Evolutionary conservation across 1,140 invertebrate genomes (phyloP), one percentile per base, ranked within the genome.

Genomic region (Cotesia vestalis): DNA sequence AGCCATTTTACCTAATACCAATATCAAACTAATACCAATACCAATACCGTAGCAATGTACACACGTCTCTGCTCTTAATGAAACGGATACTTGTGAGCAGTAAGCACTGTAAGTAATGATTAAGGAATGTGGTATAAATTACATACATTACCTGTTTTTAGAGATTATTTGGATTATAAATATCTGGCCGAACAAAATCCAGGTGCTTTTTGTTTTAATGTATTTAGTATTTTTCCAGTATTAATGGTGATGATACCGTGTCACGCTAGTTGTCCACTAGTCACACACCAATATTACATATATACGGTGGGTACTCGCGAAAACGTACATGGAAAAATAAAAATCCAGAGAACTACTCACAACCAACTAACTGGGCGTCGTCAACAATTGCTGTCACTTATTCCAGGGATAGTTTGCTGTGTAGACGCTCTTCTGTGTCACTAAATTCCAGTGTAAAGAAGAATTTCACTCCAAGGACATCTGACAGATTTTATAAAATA

Each of bases 351-450:
- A 71, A 83, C 40, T 46, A 46, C 79, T 82, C 80, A 83, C 81
- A 53, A 80, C 76, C 69, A 83, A 84, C 76, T 66, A 83, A 84
- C 79, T 82, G 82, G 82, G 82, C 82, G 82, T 84, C 80, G 80
- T 83, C 82, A 79, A 74, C 76, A 79, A 75, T 79, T 66, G 69
- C 69, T 73, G 73, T 77, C 75, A 76, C 71, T 46, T 73, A 76
- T 73, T 59, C 57, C 20, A 20, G 20, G 14, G 9, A 17, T 59
- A 20, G 57, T 20, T 59, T 20, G 11, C 11, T 35, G 4, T 9
- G 14, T 3, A 59, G 57, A 59, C 12, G 9, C n/a, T 4, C 4
- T 8, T 20, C 57, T 20, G 14, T 20, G 57, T 59, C 9, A 59
- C 3, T 9, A 27, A 27, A 27, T 27, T 27, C 27, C 27, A 27